These are phyloP conservation scores for Sinelater perroti DNA, from an alignment of 2,888 invertebrate genomes.

Conservation along the genomic window DNA sequence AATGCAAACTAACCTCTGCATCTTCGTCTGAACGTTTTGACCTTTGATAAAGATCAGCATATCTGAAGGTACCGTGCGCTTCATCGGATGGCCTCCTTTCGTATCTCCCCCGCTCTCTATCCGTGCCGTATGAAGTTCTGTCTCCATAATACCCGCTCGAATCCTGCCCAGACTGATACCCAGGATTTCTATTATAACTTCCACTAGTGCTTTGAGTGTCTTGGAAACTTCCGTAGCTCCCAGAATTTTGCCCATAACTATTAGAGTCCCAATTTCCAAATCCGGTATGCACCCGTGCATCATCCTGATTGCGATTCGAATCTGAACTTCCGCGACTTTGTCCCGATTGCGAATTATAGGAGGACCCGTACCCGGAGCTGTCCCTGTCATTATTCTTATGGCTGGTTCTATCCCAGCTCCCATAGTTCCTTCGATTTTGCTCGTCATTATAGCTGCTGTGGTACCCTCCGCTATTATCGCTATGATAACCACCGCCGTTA, in stretches of 20 bases:
- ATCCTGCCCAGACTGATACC: slow-evolving; percentile 25
- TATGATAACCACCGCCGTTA: neutral
- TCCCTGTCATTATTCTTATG: neutral
- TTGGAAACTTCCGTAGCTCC: neutral
- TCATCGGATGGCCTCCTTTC: too few relatives aligned
- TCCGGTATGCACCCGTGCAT: neutral
- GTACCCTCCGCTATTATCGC: neutral
- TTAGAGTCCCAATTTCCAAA: neutral
- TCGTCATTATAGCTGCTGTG: neutral
- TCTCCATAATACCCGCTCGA: slow-evolving; percentile 31
- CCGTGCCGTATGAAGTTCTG: too few relatives aligned
- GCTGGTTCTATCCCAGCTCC: neutral
- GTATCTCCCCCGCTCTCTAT: too few relatives aligned
- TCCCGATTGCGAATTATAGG: neutral
- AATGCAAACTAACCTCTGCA: slow-evolving; percentile 13
- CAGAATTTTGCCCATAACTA: neutral
- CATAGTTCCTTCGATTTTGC: neutral
- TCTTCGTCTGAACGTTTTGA: slow-evolving; percentile 36
- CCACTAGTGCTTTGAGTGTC: neutral
- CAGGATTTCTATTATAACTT: slow-evolving; percentile 16
- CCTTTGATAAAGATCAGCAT: neutral
- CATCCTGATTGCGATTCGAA: neutral
- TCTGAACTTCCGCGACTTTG: neutral
- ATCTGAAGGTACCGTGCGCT: neutral
- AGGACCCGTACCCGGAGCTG: neutral